Base-by-base conservation (phyloP, 2,113 vertebrate genomes). In the Hydrolagus affinis region DNA sequence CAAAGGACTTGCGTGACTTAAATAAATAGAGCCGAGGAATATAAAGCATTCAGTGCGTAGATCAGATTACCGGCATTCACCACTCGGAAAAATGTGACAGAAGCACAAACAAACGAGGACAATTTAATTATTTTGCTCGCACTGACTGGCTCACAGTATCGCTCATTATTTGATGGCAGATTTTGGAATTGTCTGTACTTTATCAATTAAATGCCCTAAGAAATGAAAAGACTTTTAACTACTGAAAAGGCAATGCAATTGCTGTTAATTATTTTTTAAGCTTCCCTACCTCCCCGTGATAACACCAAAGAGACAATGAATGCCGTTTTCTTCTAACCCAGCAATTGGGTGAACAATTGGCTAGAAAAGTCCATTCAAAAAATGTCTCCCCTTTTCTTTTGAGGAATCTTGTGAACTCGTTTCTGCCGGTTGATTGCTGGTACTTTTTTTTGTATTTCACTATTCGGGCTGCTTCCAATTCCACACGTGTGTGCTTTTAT, bases 1-100 rank as follows among this genome's bases (percentile, higher is more conserved):
- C 60, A 83, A 83, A 83, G 21, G 25, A 15, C 78, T 44, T 83
- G 78, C 78, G 25, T 83, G 78, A 32, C 78, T 66, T 64, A 8
- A 21, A 62, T 64, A 68, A 83, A 66, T 32, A 32, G 15, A 64
- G 21, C 32, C 66, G 60, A 66, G 64, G 60, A 83, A 83, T 83
- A 83, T 68, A 62, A 14, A 32, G 17, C 1, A 9, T 28, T 68
- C 62, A 21, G 28, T 68, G 60, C 32, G 62, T 66, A 83, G 62
- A 83, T 83, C 60, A 19, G 60, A 83, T 83, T 83, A 66, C 62
- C 59, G n/a, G 17, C 59, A 64, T 64, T 62, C 60, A 25, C 19
- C 15, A 10, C 32, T 66, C 78, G 64, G 62, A 66, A 83, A 83
- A 66, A 66, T 3, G 44, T 83, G 32, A 68, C 78, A 83, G 78